Evolutionary conservation across 2,888 invertebrate genomes (phyloP).

Genomic region (Entomobrya proxima): DNA sequence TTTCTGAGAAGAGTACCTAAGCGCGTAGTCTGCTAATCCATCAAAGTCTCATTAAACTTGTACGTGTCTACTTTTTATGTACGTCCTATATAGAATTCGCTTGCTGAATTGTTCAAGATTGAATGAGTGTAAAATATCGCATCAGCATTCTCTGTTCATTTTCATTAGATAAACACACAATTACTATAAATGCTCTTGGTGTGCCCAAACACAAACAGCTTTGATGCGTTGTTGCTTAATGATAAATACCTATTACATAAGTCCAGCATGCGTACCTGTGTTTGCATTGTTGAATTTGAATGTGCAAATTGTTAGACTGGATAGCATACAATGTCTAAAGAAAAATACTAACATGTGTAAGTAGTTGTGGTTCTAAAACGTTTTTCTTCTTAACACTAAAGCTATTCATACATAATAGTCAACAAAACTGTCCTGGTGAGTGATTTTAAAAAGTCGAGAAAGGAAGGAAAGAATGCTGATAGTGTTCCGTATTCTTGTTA

Average conservation of each 20-base stretch:
- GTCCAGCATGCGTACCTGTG: too few relatives aligned
- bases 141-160: constrained; percentile 8
- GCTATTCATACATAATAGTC: constrained; percentile 51
- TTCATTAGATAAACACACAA: constrained; percentile 47
- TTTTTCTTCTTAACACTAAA: constrained; percentile 39
- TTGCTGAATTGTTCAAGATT: constrained; percentile 9
- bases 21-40: neutral
- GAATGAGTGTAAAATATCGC: constrained; percentile 39
- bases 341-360: constrained; percentile 48
- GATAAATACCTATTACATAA: neutral
- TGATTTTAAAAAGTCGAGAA: constrained; percentile 25
- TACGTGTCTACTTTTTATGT: neutral
- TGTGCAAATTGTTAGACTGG: neutral
- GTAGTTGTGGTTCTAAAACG: constrained; percentile 36
- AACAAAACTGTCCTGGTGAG: constrained; percentile 35
- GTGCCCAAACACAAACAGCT: neutral
- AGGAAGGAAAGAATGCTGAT: constrained; percentile 8
- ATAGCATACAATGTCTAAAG: neutral
- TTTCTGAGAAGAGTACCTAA: neutral
- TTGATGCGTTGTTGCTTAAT: neutral
- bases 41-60: neutral
- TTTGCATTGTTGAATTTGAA: neutral
- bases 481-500: neutral
- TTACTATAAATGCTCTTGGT: constrained; percentile 26
- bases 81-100: neutral